Evolutionary conservation across 2,113 vertebrate genomes (phyloP).

Genomic region (Xyliphius kryptos): DNA sequence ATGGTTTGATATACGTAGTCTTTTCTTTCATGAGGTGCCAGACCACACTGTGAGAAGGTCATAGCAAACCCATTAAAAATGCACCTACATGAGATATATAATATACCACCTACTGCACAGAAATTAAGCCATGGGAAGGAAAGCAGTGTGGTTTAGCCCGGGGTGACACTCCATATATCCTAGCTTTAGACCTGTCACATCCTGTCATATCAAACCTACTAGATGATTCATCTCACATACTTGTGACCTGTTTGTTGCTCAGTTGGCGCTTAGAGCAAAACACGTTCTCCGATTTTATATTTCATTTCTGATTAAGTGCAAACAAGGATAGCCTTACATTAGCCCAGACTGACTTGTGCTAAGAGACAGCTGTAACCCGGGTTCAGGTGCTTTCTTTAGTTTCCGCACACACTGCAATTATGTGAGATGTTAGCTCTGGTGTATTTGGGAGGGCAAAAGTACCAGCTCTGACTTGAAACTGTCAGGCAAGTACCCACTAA

Average conservation of each 20-base stretch:
- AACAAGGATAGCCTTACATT: too few species aligned
- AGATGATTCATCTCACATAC: conserved; percentile 7
- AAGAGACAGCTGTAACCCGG: conserved; percentile 21
- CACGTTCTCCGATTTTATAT: not conserved
- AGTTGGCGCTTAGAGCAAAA: conserved; percentile 4
- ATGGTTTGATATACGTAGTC: not conserved
- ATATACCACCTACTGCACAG: conserved; percentile 14
- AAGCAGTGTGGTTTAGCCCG: conserved; percentile 18
- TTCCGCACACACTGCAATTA: conserved; percentile 16
- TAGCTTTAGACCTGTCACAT: conserved; percentile 3
- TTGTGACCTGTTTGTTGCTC: conserved; percentile 4
- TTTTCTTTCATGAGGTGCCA: conserved; percentile 10
- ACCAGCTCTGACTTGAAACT: conserved; percentile 23
- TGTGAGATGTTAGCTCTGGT: conserved; percentile 14
- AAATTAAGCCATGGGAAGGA: conserved; percentile 16
- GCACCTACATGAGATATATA: conserved; percentile 17
- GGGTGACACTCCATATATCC: not conserved
- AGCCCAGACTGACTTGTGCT: conserved; percentile 15
- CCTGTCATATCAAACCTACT: not conserved
- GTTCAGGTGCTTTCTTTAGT: conserved; percentile 22
- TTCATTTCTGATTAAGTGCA: conserved; percentile 1
- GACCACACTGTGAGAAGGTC: not conserved
- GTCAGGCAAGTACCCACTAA: conserved; percentile 20
- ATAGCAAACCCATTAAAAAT: conserved; percentile 9
- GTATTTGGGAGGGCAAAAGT: conserved; percentile 3